Evolutionary conservation across 2,113 vertebrate species (phyloP).

Genomic region (Pollimyrus isidori): DNA sequence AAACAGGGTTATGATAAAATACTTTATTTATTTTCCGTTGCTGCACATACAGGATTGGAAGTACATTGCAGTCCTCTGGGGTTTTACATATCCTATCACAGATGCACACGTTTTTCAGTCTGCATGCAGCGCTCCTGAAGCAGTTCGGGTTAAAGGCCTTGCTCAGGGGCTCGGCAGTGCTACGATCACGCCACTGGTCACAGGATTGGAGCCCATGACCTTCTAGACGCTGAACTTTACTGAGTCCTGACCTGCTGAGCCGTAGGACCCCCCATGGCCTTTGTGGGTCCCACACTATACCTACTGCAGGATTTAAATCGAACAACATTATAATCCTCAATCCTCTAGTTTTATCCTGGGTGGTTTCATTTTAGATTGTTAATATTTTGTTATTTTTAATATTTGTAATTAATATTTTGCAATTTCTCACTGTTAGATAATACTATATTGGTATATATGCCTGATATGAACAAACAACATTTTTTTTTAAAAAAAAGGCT

Average conservation of each 20-base stretch:
- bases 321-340: neutral
- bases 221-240: neutral
- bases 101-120: neutral
- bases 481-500: neutral
- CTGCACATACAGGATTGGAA: neutral
- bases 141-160: neutral
- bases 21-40: neutral
- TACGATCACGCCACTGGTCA: neutral
- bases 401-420: neutral
- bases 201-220: neutral
- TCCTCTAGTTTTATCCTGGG: neutral
- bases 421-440: neutral
- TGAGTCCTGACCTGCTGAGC: neutral
- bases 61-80: neutral
- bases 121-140: neutral
- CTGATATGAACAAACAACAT: neutral
- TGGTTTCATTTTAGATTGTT: neutral
- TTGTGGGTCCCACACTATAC: neutral
- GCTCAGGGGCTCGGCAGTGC: neutral
- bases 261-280: neutral
- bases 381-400: neutral
- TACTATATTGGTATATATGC: neutral
- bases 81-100: neutral
- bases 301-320: neutral
- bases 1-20: neutral